phyloP scores from a whole-genome alignment of 2,888 invertebrate genomes.

The Pardosa pseudoannulata region DNA sequence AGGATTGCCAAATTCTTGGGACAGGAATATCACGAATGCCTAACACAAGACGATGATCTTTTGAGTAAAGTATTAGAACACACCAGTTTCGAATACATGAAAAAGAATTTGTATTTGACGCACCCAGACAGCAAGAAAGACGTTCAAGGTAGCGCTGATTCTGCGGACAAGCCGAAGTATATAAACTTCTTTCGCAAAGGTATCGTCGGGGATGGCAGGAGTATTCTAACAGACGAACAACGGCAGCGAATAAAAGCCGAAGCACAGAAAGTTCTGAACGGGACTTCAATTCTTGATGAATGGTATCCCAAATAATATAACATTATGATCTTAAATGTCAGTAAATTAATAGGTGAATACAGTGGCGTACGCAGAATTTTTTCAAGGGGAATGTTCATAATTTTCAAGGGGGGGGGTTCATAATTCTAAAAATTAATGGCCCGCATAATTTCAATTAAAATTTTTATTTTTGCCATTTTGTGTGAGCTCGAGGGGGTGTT shows the following conservation, averaged over 20 bases:
- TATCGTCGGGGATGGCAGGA: slow-evolving; percentile 33
- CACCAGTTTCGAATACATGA: slow-evolving; percentile 43
- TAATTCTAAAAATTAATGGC: no score
- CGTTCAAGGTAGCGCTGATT: neutral
- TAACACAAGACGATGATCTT: neutral
- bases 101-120: neutral
- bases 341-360: no score
- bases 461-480: no score
- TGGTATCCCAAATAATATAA: no score
- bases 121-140: neutral
- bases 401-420: no score
- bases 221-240: neutral
- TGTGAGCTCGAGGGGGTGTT: no score
- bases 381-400: no score
- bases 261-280: neutral
- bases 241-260: neutral
- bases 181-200: no score
- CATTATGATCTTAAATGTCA: no score
- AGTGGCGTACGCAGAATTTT: no score
- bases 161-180: slow-evolving; percentile 37
- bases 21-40: slow-evolving; percentile 4
- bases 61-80: slow-evolving; percentile 24
- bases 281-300: neutral
- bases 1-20: slow-evolving; percentile 43
- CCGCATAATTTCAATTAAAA: no score